Percentiles rank a stretch among this genome's conserved stretches.
phyloP scores from a whole-genome alignment of 1,140 invertebrate genomes.

The Apocrypta bakeri region DNA sequence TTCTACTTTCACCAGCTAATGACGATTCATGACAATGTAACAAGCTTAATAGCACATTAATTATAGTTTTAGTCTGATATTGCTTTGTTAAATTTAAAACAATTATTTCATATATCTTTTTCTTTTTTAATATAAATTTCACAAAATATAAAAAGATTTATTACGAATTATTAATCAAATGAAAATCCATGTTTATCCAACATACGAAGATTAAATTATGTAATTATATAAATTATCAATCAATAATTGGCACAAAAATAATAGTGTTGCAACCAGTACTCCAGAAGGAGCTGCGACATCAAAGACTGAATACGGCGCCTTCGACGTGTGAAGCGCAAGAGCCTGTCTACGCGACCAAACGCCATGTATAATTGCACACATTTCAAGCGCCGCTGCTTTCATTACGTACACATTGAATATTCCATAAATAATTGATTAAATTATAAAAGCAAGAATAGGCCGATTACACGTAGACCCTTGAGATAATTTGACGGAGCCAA shows the following conservation, averaged over 20 bases:
- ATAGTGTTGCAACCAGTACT: background rate
- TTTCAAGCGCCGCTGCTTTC: conserved; percentile 2
- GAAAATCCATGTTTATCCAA: too few relatives aligned
- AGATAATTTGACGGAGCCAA: background rate
- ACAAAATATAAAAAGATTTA: too few relatives aligned
- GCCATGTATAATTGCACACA: background rate
- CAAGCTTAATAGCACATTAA: too few relatives aligned
- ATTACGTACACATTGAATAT: conserved; percentile 1
- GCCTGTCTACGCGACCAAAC: background rate
- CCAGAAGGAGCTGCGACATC: background rate
- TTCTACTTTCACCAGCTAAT: too few relatives aligned
- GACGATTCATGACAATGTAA: too few relatives aligned
- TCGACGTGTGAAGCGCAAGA: background rate
- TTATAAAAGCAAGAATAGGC: conserved; percentile 32
- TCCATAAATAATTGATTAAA: conserved; percentile 34
- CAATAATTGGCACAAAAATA: background rate
- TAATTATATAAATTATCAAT: too few relatives aligned
- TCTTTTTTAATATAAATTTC: too few relatives aligned
- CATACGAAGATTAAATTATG: too few relatives aligned
- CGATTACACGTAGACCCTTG: background rate
- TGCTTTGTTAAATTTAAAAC: too few relatives aligned
- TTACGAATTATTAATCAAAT: too few relatives aligned
- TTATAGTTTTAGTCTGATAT: too few relatives aligned
- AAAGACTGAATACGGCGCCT: conserved; percentile 15
- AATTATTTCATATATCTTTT: too few relatives aligned